Conservation (phyloP, 37 sponge, comb jelly and placozoan species). For the Geodia barretti region DNA sequence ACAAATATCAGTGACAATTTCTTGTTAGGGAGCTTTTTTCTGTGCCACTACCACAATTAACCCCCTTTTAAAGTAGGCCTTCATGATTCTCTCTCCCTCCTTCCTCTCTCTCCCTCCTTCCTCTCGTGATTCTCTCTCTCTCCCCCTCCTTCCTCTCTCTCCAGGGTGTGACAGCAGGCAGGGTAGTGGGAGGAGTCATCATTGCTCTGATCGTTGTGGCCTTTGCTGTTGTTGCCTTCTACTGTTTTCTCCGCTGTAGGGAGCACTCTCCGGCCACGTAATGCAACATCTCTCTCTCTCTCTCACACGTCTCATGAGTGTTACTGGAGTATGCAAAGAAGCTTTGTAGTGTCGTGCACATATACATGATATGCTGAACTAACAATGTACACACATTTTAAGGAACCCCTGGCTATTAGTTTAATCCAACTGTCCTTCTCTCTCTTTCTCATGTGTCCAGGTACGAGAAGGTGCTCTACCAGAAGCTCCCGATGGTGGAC, state of each 20-base stretch:
- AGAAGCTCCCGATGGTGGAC: conserved; percentile 27
- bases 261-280: neutral
- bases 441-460: neutral
- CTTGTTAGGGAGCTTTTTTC: neutral
- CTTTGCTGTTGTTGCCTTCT: conserved; percentile 1
- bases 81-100: conserved; percentile 4
- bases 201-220: conserved; percentile 3
- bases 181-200: neutral
- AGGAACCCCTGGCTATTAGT: conserved; percentile 3
- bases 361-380: too few species aligned
- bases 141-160: neutral
- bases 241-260: conserved; percentile 17
- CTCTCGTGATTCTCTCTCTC: conserved; percentile 3
- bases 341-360: too few species aligned
- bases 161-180: conserved; percentile 1
- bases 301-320: conserved; percentile 64
- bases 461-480: conserved; percentile 37
- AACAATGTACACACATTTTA: neutral
- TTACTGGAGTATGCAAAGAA: neutral
- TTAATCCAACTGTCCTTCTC: neutral
- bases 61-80: neutral
- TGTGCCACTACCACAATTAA: neutral
- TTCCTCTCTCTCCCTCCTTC: conserved; percentile 2
- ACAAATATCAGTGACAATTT: neutral
- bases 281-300: neutral